Conservation (phyloP, 2,797 vertebrate genomes). For the Spinibarbus caldwelli region DNA sequence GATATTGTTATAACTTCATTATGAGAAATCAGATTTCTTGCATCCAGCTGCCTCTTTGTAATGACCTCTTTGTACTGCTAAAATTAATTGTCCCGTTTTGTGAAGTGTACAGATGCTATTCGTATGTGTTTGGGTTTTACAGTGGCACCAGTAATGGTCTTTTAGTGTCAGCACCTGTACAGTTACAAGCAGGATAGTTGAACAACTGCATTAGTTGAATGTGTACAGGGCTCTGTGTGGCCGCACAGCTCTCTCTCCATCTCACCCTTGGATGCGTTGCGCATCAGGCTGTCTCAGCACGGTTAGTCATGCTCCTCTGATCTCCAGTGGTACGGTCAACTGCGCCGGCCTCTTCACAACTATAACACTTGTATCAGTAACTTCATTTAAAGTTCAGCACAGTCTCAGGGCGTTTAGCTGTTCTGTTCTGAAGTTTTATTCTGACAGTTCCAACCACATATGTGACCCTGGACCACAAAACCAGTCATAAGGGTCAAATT, state of each 20-base stretch:
- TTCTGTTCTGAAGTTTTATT: neutral
- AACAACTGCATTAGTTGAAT: constrained; percentile 68
- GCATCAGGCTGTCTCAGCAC: constrained; percentile 59
- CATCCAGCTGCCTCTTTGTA: neutral
- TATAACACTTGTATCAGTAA: constrained; percentile 4
- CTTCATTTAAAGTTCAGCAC: constrained; percentile 28
- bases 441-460: neutral
- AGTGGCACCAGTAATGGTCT: constrained; percentile 63
- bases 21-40: neutral
- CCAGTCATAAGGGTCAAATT: too few species aligned
- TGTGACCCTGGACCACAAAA: too few species aligned
- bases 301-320: constrained; percentile 31
- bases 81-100: neutral
- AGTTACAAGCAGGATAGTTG: constrained; percentile 67
- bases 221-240: constrained; percentile 64
- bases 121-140: constrained; percentile 55
- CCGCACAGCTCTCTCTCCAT: constrained; percentile 48
- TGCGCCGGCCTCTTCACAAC: neutral
- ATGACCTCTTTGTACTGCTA: constrained; percentile 2
- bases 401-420: constrained; percentile 11
- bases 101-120: constrained; percentile 13
- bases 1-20: neutral
- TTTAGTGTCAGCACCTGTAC: constrained; percentile 62
- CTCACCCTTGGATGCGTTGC: constrained; percentile 47
- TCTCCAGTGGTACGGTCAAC: neutral